A percentile compares a stretch with the other conserved stretches of the same genome.
phyloP scores from a whole-genome alignment of 2,797 vertebrate species.

The Cetoscarus ocellatus region DNA sequence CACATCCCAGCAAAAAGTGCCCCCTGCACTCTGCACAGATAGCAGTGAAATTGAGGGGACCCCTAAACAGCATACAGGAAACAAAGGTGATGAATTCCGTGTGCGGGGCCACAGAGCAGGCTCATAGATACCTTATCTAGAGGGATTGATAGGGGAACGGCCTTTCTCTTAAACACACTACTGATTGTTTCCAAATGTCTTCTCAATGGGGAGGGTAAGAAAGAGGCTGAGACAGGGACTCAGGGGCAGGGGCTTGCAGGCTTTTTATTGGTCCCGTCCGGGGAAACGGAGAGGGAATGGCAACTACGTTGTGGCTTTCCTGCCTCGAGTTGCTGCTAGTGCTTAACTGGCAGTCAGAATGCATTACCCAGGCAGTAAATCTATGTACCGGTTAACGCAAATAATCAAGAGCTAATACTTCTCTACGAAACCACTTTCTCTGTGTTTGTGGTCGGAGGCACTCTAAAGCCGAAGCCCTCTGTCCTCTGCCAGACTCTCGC shows the following conservation, averaged over 20 bases:
- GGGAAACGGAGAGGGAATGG: constrained; percentile 71
- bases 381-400: constrained; percentile 80
- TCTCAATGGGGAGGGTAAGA: constrained; percentile 77
- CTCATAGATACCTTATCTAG: constrained; percentile 95
- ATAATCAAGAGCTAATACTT: constrained; percentile 82
- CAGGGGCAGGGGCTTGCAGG: constrained; percentile 61
- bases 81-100: constrained; percentile 96
- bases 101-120: constrained; percentile 80
- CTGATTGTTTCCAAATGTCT: constrained; percentile 98
- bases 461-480: constrained; percentile 64
- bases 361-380: constrained; percentile 83
- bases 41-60: constrained; percentile 85
- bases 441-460: constrained; percentile 76
- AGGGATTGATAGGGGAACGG: constrained; percentile 73
- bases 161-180: constrained; percentile 87
- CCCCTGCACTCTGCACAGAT: constrained; percentile 68
- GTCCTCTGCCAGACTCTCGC: constrained; percentile 56
- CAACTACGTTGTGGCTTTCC: constrained; percentile 77
- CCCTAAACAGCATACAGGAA: constrained; percentile 89
- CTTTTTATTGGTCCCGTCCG: constrained; percentile 86
- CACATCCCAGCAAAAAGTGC: constrained; percentile 38
- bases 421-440: constrained; percentile 76
- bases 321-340: constrained; percentile 79
- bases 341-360: constrained; percentile 84
- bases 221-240: constrained; percentile 63